phyloP scores from a whole-genome alignment of 1,140 invertebrate species.

The Cydia strobilella region DNA sequence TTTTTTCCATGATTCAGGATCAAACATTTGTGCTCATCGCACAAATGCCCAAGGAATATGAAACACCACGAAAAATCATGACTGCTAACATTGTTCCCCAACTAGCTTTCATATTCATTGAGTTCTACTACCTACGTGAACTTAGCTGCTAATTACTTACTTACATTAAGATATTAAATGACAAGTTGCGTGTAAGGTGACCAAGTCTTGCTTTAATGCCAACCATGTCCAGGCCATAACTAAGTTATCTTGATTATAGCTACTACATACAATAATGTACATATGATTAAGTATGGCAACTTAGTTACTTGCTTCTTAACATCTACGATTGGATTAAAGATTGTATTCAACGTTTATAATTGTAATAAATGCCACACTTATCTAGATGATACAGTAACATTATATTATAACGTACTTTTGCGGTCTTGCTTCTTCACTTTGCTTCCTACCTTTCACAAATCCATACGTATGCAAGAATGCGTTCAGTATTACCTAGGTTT shows the following conservation, averaged over 20 bases:
- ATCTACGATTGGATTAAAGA: constrained; percentile 18
- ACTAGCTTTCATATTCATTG: no score
- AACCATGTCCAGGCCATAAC: not conserved
- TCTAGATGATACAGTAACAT: constrained; percentile 18
- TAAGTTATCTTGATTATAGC: constrained; percentile 2
- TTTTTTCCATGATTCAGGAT: no score
- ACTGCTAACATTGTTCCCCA: no score
- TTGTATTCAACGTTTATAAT: not conserved
- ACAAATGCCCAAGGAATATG: no score
- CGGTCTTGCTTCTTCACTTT: not conserved
- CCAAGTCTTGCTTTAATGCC: constrained; percentile 20
- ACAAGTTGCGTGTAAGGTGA: constrained; percentile 20
- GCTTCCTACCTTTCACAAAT: constrained; percentile 1
- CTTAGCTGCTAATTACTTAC: not conserved
- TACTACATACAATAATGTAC: not conserved
- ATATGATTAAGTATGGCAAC: not conserved
- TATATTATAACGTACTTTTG: not conserved
- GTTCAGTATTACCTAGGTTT: constrained; percentile 1
- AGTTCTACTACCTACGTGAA: not conserved
- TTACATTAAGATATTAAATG: constrained; percentile 1
- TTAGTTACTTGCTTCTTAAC: constrained; percentile 1
- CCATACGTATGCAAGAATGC: constrained; percentile 9
- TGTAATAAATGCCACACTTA: constrained; percentile 18
- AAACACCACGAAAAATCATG: no score
- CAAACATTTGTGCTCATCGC: no score